Base-by-base conservation (phyloP, 2,888 invertebrate genomes). In the Drosophila mettleri region DNA sequence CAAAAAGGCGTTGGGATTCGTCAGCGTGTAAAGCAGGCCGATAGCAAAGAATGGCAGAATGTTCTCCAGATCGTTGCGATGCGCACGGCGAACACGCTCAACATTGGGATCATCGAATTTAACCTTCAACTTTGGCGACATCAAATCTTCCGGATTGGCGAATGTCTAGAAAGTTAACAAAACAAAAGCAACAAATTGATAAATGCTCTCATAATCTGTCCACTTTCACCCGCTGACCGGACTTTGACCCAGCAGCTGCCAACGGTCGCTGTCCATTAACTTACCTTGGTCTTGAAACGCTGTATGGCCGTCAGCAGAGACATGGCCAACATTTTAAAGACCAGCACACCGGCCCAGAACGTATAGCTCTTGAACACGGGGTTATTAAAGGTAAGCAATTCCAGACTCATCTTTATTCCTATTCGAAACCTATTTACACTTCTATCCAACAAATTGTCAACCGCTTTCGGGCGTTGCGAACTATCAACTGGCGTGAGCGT, bases 51-150 rank as follows among this genome's bases (percentile, higher is more conserved):
- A 94, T 6, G 93, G 92, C 3, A 94, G 86, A 69, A 94, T 94
- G 87, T 94, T 94, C 88, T 94, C 94, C 78, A 94, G 79, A 87
- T 95, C 94, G 81, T 94, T 95, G 73, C 93, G 92, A 81, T 94
- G 94, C 6, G 94, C 94, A 76, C 94, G 90, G 86, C 94, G 91
- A 6, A 93, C 93, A 69, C 94, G 91, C 83, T 94, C 94, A 10
- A 94, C 93, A 72, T 93, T 93, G 9, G 92, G 92, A 76, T 94
- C 93, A 73, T 92, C 92, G 29, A 90, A 90, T 76, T 90, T 92
- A 3, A 93, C 91, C 74, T 92, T 92, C 16, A 90, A 59, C 36
- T 91, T 91, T 31, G 89, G 87, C 34, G 84, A 81, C 65, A 87
- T 33, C 51, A 91, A 80, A 86, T 94, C 94, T 89, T 94, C 94